phyloP scores from a whole-genome alignment of 1,140 invertebrate species.

The Musca vetustissima region DNA sequence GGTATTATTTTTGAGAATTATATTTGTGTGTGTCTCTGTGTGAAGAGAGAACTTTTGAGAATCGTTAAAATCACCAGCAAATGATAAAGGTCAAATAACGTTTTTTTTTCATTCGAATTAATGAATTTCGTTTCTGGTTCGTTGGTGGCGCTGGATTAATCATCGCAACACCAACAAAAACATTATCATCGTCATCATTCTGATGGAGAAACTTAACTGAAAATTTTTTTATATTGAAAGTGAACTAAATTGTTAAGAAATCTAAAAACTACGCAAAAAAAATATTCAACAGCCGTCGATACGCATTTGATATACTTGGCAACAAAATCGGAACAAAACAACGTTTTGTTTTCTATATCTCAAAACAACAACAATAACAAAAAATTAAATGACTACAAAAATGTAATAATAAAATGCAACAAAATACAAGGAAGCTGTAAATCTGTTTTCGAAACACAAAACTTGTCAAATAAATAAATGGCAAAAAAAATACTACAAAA shows the following conservation, averaged over 20 bases:
- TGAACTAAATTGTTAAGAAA: conserved; percentile 14
- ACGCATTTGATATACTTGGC: no score
- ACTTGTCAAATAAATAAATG: conserved; percentile 31
- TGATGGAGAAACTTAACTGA: no score
- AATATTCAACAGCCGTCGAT: not conserved
- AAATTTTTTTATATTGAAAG: not conserved
- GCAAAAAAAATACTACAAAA: conserved; percentile 36
- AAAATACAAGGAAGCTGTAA: conserved; percentile 6
- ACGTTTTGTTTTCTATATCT: no score
- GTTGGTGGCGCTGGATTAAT: conserved; percentile 19
- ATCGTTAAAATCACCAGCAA: not conserved
- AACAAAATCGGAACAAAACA: no score
- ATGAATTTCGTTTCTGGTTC: conserved; percentile 1
- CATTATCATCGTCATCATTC: no score
- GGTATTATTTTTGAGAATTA: no score
- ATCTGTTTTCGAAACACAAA: conserved; percentile 27
- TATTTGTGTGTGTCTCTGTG: not conserved
- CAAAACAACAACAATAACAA: no score
- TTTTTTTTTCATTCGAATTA: not conserved
- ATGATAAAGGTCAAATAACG: conserved; percentile 19
- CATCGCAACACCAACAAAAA: not conserved
- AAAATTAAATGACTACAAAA: no score
- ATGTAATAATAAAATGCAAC: conserved; percentile 1
- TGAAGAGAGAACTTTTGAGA: no score
- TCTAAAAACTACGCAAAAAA: conserved; percentile 11